Percentiles rank a stretch among this genome's conserved stretches.
These are phyloP conservation scores for Piezodorus guildinii DNA, from an alignment of 1,140 invertebrate species.

Conservation along the genomic window DNA sequence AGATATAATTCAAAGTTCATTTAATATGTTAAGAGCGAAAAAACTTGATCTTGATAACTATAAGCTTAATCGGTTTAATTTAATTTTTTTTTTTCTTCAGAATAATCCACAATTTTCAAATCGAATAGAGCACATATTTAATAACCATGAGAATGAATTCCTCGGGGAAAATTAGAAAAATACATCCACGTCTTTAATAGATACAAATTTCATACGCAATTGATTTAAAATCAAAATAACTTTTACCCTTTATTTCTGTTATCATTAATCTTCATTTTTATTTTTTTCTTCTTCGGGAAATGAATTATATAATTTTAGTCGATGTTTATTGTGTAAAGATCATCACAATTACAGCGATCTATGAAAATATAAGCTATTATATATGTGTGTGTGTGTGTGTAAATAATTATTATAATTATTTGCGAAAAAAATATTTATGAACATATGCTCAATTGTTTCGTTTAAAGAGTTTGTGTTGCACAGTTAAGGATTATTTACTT, in stretches of 20 bases:
- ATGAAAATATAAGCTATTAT: conserved; percentile 13
- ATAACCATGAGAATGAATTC: conserved; percentile 9
- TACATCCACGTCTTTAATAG: conserved; percentile 6
- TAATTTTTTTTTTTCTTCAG: background rate
- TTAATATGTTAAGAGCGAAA: too few species aligned
- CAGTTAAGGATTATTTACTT: too few species aligned
- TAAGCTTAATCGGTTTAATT: background rate
- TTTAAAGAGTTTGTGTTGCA: too few species aligned
- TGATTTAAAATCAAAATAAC: too few species aligned
- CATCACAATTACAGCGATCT: conserved; percentile 6
- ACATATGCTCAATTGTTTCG: too few species aligned
- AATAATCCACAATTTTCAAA: background rate
- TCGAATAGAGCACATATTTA: conserved; percentile 5
- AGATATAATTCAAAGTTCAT: too few species aligned
- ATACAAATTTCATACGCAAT: conserved; percentile 5
- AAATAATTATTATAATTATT: too few species aligned
- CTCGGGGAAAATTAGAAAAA: background rate
- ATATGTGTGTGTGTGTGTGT: too few species aligned
- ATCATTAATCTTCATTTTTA: too few species aligned
- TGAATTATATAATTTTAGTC: background rate
- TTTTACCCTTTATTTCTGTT: too few species aligned
- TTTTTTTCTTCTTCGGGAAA: too few species aligned
- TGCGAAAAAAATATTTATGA: too few species aligned
- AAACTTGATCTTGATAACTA: background rate
- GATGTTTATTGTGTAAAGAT: conserved; percentile 8